Base-by-base conservation (phyloP, 1,140 invertebrate genomes). In the Drosophila littoralis region DNA sequence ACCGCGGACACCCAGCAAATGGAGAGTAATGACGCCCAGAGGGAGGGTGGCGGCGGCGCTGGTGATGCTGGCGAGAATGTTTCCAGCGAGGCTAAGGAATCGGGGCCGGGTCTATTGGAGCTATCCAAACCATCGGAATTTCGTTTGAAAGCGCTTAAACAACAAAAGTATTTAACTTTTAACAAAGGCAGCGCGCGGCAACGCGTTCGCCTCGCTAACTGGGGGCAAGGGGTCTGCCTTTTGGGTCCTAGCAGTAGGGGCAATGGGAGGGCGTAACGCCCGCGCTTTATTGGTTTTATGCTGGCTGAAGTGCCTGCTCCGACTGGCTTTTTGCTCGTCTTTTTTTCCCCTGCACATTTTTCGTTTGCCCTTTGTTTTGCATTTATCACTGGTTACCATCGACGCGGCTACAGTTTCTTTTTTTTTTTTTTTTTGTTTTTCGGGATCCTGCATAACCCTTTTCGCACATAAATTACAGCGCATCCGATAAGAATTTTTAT, bases 401-500 rank as follows among this genome's bases (percentile, higher is more conserved):
- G 73, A 76, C 71, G 81, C 74, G 79, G 84, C 77, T 77, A 81
- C 84, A 77, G 84, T 88, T 80, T 58, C 81, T 71, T 42, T 38
- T n/a, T 32, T 63, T 51, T 17, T 64, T 55, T 51, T 61, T 76
- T 35, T 51, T 45, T 63, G 1, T 52, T 64, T 61, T 60, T 45
- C 35, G 55, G 70, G 40, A 66, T 79, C 50, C 76, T 83, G 76
- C 86, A 90, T 84, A 89, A 90, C 89, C 89, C 89, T 91, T 91
- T 91, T 91, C 84, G 89, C 89, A 89, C 89, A 91, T 91, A 91
- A 91, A 91, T 91, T 90, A 90, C 90, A 89, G 77, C 76, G 75
- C 86, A 91, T 91, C 90, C 88, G 90, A 91, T 91, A 91, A 91
- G 90, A 83, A 80, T 90, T 91, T 86, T 91, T 91, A 91, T 91